Conservation (phyloP, 2,888 invertebrate species). For the Athetis lepigone region DNA sequence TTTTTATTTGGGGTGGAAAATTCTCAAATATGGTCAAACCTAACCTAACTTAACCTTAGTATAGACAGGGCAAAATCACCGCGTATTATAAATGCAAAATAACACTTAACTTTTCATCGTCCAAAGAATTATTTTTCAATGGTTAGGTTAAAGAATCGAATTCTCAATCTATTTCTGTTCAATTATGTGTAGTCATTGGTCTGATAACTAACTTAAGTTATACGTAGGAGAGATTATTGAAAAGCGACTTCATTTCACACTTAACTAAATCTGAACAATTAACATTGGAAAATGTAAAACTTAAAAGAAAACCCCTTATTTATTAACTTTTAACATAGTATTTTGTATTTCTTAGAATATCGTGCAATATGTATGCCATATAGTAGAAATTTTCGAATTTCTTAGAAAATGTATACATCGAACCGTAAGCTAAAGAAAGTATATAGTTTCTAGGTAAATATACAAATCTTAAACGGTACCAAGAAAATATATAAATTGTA, state of each 20-base stretch:
- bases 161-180: background rate
- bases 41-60: constrained; percentile 49
- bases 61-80: constrained; percentile 18
- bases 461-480: too few species aligned
- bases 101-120: constrained; percentile 6
- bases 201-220: background rate
- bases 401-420: too few species aligned
- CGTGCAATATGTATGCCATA: too few species aligned
- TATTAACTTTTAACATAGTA: too few species aligned
- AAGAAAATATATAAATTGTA: too few species aligned
- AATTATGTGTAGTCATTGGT: background rate
- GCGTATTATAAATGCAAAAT: constrained; percentile 33
- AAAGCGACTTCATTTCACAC: background rate
- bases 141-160: background rate
- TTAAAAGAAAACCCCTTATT: too few species aligned
- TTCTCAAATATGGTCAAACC: too few species aligned
- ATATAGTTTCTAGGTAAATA: too few species aligned
- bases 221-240: background rate
- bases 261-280: background rate
- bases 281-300: background rate
- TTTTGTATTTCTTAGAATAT: too few species aligned
- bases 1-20: too few species aligned
- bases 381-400: too few species aligned
- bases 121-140: background rate
- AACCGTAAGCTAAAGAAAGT: too few species aligned